A percentile compares a stretch with the other conserved stretches of the same genome.
Conservation (phyloP, 1,140 invertebrate species). For the Euwallacea fornicatus region DNA sequence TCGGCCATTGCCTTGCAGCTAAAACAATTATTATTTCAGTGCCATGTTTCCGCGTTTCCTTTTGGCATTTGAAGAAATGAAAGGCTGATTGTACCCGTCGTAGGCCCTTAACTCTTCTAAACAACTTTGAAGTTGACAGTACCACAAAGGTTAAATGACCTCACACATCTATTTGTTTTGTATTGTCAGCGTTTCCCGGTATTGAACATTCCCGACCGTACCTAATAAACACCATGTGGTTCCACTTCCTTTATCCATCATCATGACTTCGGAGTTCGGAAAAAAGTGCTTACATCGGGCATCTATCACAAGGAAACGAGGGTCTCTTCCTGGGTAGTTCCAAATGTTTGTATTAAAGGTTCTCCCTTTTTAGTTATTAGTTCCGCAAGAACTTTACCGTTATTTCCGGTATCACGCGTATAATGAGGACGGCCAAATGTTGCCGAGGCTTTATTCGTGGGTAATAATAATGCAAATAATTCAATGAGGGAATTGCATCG, state of each 20-base stretch:
- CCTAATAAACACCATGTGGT: constrained; percentile 14
- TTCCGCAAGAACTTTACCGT: constrained; percentile 19
- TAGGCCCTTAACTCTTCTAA: background rate
- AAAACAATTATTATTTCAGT: too few relatives aligned
- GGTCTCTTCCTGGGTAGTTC: too few relatives aligned
- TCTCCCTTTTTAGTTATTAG: constrained; percentile 13
- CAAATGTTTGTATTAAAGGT: too few relatives aligned
- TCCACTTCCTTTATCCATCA: constrained; percentile 1
- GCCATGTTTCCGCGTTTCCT: background rate
- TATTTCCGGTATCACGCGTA: constrained; percentile 17
- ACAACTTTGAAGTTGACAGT: background rate
- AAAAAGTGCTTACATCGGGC: too few relatives aligned
- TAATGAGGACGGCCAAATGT: constrained; percentile 2
- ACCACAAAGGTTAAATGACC: too few relatives aligned
- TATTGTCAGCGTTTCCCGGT: background rate
- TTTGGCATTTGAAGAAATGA: background rate
- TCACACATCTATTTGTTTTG: background rate
- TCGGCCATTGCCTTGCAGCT: too few relatives aligned
- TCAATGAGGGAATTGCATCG: too few relatives aligned
- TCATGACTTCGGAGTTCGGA: background rate
- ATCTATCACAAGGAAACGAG: too few relatives aligned
- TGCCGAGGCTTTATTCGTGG: background rate
- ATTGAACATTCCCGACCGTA: background rate
- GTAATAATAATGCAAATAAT: too few relatives aligned
- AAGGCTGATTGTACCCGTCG: background rate